Conservation (phyloP, 2,888 invertebrate species). For the Epinotia demarniana region DNA sequence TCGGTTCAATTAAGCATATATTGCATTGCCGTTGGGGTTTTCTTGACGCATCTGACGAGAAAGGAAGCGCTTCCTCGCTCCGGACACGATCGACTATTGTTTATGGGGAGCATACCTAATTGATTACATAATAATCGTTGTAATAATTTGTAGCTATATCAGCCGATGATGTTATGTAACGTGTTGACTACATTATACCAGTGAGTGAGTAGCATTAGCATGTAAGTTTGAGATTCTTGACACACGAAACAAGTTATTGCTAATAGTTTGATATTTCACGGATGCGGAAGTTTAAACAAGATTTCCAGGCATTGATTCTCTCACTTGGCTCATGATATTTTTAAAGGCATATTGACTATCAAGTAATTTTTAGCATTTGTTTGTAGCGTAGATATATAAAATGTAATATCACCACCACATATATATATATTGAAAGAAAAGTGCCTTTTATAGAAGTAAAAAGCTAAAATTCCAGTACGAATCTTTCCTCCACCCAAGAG, state of each 20-base stretch:
- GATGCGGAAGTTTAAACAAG: too few relatives aligned
- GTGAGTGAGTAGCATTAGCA: background rate
- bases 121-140: constrained; percentile 27
- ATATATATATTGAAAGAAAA: constrained; percentile 11
- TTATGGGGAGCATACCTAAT: constrained; percentile 39
- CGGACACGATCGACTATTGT: constrained; percentile 29
- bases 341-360: too few relatives aligned
- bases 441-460: background rate
- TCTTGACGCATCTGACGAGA: constrained; percentile 13
- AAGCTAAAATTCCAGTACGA: constrained; percentile 11
- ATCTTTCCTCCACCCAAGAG: constrained; percentile 24
- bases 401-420: background rate
- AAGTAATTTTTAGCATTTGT: too few relatives aligned
- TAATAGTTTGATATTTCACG: too few relatives aligned
- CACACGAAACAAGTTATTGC: too few relatives aligned
- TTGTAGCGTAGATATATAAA: too few relatives aligned
- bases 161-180: constrained; percentile 19
- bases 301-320: too few relatives aligned
- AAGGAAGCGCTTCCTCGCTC: constrained; percentile 37
- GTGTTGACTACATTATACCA: background rate
- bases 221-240: background rate
- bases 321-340: too few relatives aligned
- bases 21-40: constrained; percentile 2
- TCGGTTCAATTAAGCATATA: background rate
- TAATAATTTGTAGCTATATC: background rate